Evolutionary conservation across 2,888 invertebrate genomes (phyloP), one percentile per base, ranked within the genome.

Genomic region (Dryocosmus kuriphilus): DNA sequence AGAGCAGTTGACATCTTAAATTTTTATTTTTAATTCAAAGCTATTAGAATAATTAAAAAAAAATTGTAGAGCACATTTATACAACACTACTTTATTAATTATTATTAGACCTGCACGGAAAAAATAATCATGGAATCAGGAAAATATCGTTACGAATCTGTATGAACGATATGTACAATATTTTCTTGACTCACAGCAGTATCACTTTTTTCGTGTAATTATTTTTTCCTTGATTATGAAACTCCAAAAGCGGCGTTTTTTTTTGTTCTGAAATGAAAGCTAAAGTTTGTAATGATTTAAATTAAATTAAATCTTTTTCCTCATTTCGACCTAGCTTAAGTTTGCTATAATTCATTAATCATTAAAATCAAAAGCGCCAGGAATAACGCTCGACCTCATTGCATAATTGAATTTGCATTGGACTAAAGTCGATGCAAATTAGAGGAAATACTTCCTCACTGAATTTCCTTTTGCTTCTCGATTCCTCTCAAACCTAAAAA

Each of bases 331-430:
- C 35, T 22, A 0, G 22, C 22, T 63, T 2, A 32, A 63, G 4
- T n/a, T 63, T n/a, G 35, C 11, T 14, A 35, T 63, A 22, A 63
- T 63, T 35, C 35, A 63, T 63, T 14, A 63, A 35, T 63, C 35
- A 63, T 35, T n/a, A n/a, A 11, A n/a, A 63, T 63, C 9, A 5
- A 22, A 16, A 35, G 11, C 9, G 4, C 11, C 11, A 9, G 5
- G 32, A 63, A 35, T 35, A 35, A 19, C 35, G 9, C 35, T 35
- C 63, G n/a, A 63, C 63, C 32, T 62, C n/a, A 63, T 63, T 35
- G 63, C 35, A 63, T 63, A 63, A 63, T 63, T 35, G 16, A 35
- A 63, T 63, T 35, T 63, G 4, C n/a, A 22, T 32, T 5, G 11
- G 35, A 32, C 35, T 3, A 22, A 32, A 35, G 22, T 35, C n/a